Base-by-base conservation (phyloP, 2,797 vertebrate species). In the Phataginus tetradactyla region DNA sequence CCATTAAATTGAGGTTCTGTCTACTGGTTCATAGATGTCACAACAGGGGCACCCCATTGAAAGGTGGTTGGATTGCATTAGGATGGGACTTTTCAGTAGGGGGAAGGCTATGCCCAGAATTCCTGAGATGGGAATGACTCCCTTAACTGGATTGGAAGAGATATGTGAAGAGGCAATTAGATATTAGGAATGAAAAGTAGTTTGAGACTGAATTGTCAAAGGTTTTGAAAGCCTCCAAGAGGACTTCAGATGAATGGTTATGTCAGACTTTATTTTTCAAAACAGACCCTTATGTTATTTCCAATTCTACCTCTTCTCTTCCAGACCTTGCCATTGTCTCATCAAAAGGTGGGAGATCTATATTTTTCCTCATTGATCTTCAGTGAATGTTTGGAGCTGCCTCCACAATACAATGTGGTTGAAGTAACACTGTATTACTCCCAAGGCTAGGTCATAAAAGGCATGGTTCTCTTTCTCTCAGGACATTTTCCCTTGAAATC, bases 191-290 rank as follows among this genome's bases (percentile, higher is more conserved):
- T 64, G 32, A 68, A 55, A 83, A 59, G 39, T 34, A 49, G 18
- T 45, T 20, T 37, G n/a, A 61, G 37, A 72, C 32, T 11, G 21
- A 86, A 64, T n/a, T 93, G n/a, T 59, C 72, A 72, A 75, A 79
- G 72, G 63, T 64, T 72, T 61, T 79, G 68, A 90, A 93, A 93
- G n/a, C 42, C 39, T 69, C 4, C 18, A 63, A 78, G 55, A 72
- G 15, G 37, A 51, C 34, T 93, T 86, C 45, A 80, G 61, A 42
- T 20, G 66, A n/a, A 77, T 59, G 37, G 9, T 15, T 53, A 78
- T 79, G 4, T 84, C 61, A 69, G 66, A 93, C 49, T 85, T 68
- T 85, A 57, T n/a, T 85, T 96, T 85, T 89, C 49, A 32, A 49
- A 59, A 87, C 69, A 68, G 12, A 29, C 25, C 10, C 7, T 39